Evolutionary conservation across 2,888 invertebrate species (phyloP).

Genomic region (Leucophenga maculata): DNA sequence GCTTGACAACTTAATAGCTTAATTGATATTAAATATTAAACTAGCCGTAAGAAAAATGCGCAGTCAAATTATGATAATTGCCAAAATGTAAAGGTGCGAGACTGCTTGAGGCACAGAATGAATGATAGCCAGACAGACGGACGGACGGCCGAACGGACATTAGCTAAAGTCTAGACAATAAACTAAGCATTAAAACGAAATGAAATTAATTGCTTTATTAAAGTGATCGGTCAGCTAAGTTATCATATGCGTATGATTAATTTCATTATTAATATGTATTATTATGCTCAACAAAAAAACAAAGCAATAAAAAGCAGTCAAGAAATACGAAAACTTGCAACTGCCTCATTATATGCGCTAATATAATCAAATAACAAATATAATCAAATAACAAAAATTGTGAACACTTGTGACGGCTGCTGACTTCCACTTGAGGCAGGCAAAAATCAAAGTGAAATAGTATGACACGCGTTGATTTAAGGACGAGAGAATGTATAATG

Average conservation of each 20-base stretch:
- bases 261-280: constrained; percentile 51
- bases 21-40: constrained; percentile 17
- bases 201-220: constrained; percentile 19
- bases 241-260: constrained; percentile 41
- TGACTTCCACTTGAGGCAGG: too few species aligned
- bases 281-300: constrained; percentile 19
- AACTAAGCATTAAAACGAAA: neutral
- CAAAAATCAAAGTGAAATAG: constrained; percentile 31
- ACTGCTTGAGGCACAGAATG: neutral
- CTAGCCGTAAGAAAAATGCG: neutral
- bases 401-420: neutral
- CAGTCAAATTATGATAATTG: constrained; percentile 1
- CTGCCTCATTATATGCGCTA: too few species aligned
- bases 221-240: constrained; percentile 1
- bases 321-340: neutral
- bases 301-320: neutral
- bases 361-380: neutral
- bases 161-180: constrained; percentile 1
- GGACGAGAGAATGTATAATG: too few species aligned
- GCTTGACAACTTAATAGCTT: constrained; percentile 16
- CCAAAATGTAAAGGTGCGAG: neutral
- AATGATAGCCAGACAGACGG: neutral
- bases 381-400: neutral
- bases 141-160: neutral
- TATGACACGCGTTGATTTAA: too few species aligned